phyloP scores from a whole-genome alignment of 1,140 invertebrate genomes.

The Eurosta solidaginis region DNA sequence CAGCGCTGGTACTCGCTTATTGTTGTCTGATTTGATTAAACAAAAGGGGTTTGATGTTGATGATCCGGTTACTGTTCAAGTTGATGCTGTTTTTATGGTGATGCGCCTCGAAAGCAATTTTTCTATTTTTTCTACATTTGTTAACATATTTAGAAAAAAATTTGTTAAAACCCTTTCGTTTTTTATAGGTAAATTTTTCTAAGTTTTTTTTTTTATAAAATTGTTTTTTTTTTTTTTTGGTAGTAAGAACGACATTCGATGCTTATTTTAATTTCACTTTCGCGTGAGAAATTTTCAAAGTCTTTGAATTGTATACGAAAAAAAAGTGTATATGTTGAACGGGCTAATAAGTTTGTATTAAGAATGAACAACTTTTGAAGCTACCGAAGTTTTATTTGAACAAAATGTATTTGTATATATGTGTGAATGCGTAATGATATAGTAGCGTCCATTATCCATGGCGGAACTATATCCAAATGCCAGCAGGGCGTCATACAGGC shows the following conservation, averaged over 20 bases:
- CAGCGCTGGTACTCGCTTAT: neutral
- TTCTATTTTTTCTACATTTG: constrained; percentile 49
- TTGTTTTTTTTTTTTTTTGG: constrained; percentile 41
- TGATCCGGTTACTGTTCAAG: neutral
- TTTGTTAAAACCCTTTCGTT: constrained; percentile 53
- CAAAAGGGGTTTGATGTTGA: constrained; percentile 25
- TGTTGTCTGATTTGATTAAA: constrained; percentile 27
- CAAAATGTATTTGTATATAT: no score
- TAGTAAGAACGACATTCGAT: constrained; percentile 31
- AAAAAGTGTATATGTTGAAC: neutral
- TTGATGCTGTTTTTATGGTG: neutral
- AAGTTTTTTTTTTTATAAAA: neutral
- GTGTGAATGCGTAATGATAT: no score
- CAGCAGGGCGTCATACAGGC: no score
- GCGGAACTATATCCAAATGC: no score
- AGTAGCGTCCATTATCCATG: no score
- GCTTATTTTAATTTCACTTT: constrained; percentile 52
- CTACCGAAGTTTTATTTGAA: no score
- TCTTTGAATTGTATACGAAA: neutral
- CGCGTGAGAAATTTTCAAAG: constrained; percentile 45
- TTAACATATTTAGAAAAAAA: constrained; percentile 41
- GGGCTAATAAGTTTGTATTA: neutral
- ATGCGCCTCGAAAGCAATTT: constrained; percentile 49
- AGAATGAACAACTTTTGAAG: no score
- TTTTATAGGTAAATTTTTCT: constrained; percentile 32